Evolutionary conservation across 2,888 invertebrate species (phyloP), one percentile per base, ranked within the genome.

Genomic region (Gastracanthus pulcherrimus): DNA sequence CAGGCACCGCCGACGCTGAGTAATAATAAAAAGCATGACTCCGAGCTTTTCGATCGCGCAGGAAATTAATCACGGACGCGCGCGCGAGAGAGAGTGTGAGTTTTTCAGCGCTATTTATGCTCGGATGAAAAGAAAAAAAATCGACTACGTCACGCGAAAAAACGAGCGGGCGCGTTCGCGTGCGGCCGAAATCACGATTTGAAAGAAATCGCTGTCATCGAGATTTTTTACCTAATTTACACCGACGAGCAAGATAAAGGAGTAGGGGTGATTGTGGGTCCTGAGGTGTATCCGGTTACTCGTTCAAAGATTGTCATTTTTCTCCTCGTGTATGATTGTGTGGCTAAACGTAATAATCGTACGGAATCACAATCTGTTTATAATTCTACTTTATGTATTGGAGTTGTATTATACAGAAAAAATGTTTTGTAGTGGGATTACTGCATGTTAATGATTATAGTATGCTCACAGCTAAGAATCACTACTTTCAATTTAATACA

Each of bases 21-120:
- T 74, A 80, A 84, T 86, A 90, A 88, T 89, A 89, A 89, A 90
- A 89, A 89, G 86, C 90, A 86, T 91, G 91, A 91, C 90, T 89
- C 86, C 86, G 88, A 83, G 31, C 83, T 87, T 89, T 89, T 89
- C 62, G 62, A 55, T 89, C 86, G 83, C 86, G 87, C 89, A 88
- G 90, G 89, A 90, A 90, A 90, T 91, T 91, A 91, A 91, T 91
- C 91, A 91, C 90, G 89, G 64, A 66, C 7, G 45, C 62, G 38
- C 36, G 60, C 34, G 34, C 38, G n/a, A n/a, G n/a, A n/a, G n/a
- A n/a, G n/a, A n/a, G n/a, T n/a, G n/a, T n/a, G n/a, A n/a, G n/a
- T n/a, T 58, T 74, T 69, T 36, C 62, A 66, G 16, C 9, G n/a
- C n/a, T n/a, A n/a, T n/a, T n/a, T n/a, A n/a, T n/a, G n/a, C n/a